Evolutionary conservation across 2,888 invertebrate genomes (phyloP).

Genomic region (Pristionchus entomophagus): DNA sequence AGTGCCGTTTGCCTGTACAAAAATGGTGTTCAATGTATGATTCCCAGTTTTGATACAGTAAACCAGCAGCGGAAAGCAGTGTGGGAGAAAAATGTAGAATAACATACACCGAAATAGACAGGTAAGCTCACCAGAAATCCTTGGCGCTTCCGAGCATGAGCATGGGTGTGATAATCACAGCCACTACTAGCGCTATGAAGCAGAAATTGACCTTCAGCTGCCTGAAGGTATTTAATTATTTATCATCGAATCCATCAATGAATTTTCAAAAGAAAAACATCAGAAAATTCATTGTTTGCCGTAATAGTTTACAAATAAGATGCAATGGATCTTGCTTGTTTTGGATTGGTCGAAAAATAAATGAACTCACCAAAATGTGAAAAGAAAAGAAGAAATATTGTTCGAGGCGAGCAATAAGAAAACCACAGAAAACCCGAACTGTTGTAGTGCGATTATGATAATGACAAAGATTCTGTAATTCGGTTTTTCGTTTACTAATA

Average conservation of each 20-base stretch:
- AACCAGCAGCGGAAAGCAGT: too few species aligned
- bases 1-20: conserved; percentile 44
- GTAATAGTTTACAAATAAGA: too few species aligned
- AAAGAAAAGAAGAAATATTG: conserved; percentile 57
- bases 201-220: conserved; percentile 56
- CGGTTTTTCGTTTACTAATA: neutral
- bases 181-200: conserved; percentile 56
- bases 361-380: conserved; percentile 52
- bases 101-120: neutral
- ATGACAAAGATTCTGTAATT: conserved; percentile 34
- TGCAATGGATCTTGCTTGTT: too few species aligned
- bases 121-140: conserved; percentile 60
- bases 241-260: too few species aligned
- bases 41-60: too few species aligned
- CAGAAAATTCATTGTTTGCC: too few species aligned
- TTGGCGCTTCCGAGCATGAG: conserved; percentile 57
- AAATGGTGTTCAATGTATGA: too few species aligned
- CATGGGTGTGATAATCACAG: conserved; percentile 57
- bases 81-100: neutral
- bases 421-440: too few species aligned
- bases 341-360: too few species aligned
- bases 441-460: conserved; percentile 48
- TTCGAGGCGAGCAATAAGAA: too few species aligned
- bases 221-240: too few species aligned
- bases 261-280: too few species aligned